Evolutionary conservation across 2,888 invertebrate species (phyloP), one percentile per base, ranked within the genome.

Genomic region (Galerucella nymphaeae): DNA sequence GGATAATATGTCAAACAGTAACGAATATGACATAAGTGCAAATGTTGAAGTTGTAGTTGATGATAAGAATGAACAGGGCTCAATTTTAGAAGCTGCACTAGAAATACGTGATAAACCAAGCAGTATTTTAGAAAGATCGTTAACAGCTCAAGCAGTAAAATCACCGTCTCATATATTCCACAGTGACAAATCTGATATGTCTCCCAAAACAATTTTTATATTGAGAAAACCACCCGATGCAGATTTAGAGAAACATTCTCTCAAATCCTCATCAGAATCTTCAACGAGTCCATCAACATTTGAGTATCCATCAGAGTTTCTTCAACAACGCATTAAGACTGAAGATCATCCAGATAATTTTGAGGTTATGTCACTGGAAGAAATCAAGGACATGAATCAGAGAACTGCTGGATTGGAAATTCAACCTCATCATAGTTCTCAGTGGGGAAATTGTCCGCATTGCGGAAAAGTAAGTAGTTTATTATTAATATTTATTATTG

Each of bases 401-500:
- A 77, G 76, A 63, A 76, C 76, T 0, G 58, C 45, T 8, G 77
- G 76, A 42, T 67, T 71, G 57, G 68, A 78, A 16, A 78, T 80
- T 20, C 69, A 77, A 18, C 84, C 82, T 61, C 85, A 86, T 76
- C 86, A 87, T 74, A 86, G 86, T 77, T 86, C 86, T 4, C 87
- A 86, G 75, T 90, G 91, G 79, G 91, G 91, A 0, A 90, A 90
- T 77, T 92, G 92, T 81, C 92, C 92, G 0, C 92, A 92, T 82
- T 92, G 92, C 78, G 91, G 91, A 16, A 90, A 91, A 88, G 89
- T 69, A 42, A 48, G 68, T 61, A 20, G 20, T 23, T 57, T 9
- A 3, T 10, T 14, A n/a, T n/a, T 13, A n/a, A 10, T 18, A 45
- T n/a, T n/a, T n/a, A n/a, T n/a, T n/a, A n/a, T n/a, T n/a, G n/a